A percentile compares a stretch with the other conserved stretches of the same genome.
Evolutionary conservation across 2,888 invertebrate species (phyloP).

Genomic region (Stramonita haemastoma): DNA sequence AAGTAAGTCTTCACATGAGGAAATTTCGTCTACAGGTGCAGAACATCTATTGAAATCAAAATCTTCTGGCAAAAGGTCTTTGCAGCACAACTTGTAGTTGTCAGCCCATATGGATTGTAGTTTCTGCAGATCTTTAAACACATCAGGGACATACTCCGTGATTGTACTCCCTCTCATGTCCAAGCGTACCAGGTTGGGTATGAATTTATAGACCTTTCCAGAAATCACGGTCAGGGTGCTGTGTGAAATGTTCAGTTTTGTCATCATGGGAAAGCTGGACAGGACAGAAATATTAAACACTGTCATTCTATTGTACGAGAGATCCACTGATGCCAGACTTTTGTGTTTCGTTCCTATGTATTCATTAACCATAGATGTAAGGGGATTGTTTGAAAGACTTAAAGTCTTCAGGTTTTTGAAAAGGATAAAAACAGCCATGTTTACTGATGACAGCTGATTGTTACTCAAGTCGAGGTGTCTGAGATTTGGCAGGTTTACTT

Average conservation of each 20-base stretch:
- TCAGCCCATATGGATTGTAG: conserved; percentile 33
- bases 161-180: conserved; percentile 38
- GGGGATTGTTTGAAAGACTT: conserved; percentile 28
- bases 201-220: conserved; percentile 1
- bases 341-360: not conserved
- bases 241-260: conserved; percentile 1
- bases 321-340: not conserved
- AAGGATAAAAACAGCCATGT: conserved; percentile 11
- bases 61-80: conserved; percentile 26
- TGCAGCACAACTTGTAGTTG: conserved; percentile 46
- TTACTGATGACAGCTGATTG: conserved; percentile 15
- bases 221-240: not conserved
- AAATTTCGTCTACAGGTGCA: conserved; percentile 45
- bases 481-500: conserved; percentile 29
- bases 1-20: conserved; percentile 45
- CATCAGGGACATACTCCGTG: not conserved
- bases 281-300: conserved; percentile 20
- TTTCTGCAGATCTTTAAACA: conserved; percentile 15
- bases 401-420: conserved; percentile 30
- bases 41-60: conserved; percentile 27
- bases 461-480: conserved; percentile 31
- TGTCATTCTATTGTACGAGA: not conserved
- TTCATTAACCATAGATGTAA: not conserved
- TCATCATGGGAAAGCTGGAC: conserved; percentile 5
- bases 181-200: conserved; percentile 16